These are phyloP conservation scores for Neostethus bicornis DNA, from an alignment of 2,797 vertebrate species.

Conservation along the genomic window DNA sequence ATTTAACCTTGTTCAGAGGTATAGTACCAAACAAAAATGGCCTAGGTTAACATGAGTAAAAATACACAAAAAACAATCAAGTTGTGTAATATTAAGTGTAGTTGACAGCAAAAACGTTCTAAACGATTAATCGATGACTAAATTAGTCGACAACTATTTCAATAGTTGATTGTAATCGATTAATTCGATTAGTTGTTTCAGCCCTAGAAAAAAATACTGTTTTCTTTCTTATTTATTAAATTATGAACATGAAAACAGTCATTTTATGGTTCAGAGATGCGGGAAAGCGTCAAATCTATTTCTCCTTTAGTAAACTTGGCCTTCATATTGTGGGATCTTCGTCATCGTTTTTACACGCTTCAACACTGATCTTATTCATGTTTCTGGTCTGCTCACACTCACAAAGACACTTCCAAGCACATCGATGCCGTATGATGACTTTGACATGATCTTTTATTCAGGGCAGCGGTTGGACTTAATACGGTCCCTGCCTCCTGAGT, in stretches of 20 bases:
- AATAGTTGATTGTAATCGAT: no score
- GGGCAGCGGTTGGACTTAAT: slow-evolving; percentile 54
- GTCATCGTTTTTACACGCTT: slow-evolving; percentile 41
- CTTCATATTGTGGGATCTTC: slow-evolving; percentile 34
- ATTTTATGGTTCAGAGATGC: slow-evolving; percentile 20
- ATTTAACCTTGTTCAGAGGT: no score
- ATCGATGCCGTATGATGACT: slow-evolving; percentile 18
- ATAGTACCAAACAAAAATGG: no score
- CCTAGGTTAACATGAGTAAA: no score
- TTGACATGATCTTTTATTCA: slow-evolving; percentile 63
- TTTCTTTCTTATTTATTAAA: slow-evolving; percentile 34
- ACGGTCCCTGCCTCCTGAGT: slow-evolving; percentile 50
- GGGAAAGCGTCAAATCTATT: slow-evolving; percentile 32
- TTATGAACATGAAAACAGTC: slow-evolving; percentile 26
- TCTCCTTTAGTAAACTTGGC: slow-evolving; percentile 42
- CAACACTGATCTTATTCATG: slow-evolving; percentile 29
- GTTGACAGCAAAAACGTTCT: no score
- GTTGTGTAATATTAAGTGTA: no score
- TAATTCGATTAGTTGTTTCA: no score
- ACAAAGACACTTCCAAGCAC: slow-evolving; percentile 12
- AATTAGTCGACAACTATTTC: no score
- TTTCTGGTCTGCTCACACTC: slow-evolving; percentile 4
- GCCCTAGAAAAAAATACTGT: no score
- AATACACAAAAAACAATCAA: no score
- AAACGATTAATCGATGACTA: no score